Conservation (phyloP, 2,888 invertebrate genomes). For the Exocentrus adspersus region DNA sequence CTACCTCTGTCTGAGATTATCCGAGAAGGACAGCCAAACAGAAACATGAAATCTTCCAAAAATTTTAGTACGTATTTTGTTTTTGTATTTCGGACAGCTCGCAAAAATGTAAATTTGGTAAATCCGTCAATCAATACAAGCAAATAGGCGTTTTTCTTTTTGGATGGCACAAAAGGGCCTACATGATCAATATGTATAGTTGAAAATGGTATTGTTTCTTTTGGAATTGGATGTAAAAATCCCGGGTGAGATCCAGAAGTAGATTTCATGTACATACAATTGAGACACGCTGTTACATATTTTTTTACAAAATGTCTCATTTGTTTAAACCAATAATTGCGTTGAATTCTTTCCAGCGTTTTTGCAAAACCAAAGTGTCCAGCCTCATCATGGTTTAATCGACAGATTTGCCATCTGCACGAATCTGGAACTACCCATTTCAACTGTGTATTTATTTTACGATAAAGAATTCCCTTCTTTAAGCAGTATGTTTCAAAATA, state of each 20-base stretch:
- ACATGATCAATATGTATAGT: no score
- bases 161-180: no score
- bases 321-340: background rate
- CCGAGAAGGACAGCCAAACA: background rate
- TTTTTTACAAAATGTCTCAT: background rate
- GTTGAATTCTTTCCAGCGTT: background rate
- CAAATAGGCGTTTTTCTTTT: no score
- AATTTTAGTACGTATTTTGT: background rate
- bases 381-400: no score
- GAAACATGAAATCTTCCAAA: background rate
- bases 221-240: no score
- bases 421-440: no score
- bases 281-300: background rate
- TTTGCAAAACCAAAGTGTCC: no score
- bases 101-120: background rate
- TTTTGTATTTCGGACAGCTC: background rate
- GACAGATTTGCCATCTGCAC: no score
- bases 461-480: background rate
- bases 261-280: no score
- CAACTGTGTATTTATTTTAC: no score
- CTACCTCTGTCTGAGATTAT: background rate
- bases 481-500: background rate
- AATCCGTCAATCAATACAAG: background rate
- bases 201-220: no score
- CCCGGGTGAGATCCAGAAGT: no score